Evolutionary conservation across 2,797 vertebrate genomes (phyloP).

Genomic region (Platalea minor): DNA sequence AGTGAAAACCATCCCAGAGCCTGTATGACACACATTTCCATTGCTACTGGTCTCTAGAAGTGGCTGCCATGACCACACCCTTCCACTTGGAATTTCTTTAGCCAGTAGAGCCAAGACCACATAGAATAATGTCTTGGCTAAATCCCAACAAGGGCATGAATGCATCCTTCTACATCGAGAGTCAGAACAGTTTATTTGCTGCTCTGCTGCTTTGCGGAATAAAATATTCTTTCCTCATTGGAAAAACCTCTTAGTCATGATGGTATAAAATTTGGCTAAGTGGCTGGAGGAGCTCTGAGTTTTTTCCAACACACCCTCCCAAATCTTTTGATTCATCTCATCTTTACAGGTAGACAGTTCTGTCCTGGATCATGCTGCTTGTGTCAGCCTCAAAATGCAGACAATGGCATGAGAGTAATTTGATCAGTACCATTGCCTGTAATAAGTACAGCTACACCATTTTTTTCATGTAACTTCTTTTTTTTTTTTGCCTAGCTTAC

Average conservation of each 20-base stretch:
- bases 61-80: not conserved
- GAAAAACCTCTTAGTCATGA: not conserved
- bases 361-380: not conserved
- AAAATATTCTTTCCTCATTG: not conserved
- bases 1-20: not conserved
- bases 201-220: not conserved
- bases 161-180: not conserved
- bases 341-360: not conserved
- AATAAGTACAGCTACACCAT: not conserved
- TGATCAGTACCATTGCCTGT: not conserved
- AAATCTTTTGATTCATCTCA: not conserved
- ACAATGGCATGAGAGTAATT: not conserved
- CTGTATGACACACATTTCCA: not conserved
- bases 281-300: not conserved
- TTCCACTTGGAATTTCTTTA: not conserved
- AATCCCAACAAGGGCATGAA: not conserved
- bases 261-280: not conserved
- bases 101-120: not conserved
- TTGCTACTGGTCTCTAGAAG: not conserved
- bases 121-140: not conserved
- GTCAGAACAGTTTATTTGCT: not conserved
- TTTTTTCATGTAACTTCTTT: not conserved
- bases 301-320: not conserved
- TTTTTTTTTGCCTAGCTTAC: not conserved
- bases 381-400: not conserved